A percentile compares a stretch with the other conserved stretches of the same genome.
phyloP scores from a whole-genome alignment of 2,888 invertebrate genomes.

The Papilio elwesi region DNA sequence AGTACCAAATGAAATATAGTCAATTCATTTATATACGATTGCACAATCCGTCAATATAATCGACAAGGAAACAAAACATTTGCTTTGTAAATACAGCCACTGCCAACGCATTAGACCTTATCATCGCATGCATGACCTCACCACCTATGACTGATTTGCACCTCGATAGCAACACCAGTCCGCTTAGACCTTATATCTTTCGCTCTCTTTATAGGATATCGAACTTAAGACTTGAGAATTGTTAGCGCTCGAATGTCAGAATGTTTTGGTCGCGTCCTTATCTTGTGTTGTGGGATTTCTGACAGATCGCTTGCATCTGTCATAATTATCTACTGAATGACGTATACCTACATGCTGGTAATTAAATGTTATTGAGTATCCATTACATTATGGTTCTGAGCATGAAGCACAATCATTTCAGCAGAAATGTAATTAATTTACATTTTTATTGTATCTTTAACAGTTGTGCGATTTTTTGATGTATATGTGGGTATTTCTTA shows the following conservation, averaged over 20 bases:
- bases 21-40: too few species aligned
- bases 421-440: background rate
- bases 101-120: conserved; percentile 65
- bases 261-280: conserved; percentile 49
- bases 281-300: conserved; percentile 55
- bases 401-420: background rate
- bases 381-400: background rate
- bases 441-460: too few species aligned
- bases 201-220: conserved; percentile 26
- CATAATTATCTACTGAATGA: conserved; percentile 60
- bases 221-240: conserved; percentile 23
- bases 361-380: conserved; percentile 21
- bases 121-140: conserved; percentile 64
- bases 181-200: conserved; percentile 50
- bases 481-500: background rate
- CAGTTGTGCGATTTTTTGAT: too few species aligned
- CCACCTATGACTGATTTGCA: conserved; percentile 76
- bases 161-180: conserved; percentile 58
- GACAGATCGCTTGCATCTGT: conserved; percentile 61
- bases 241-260: conserved; percentile 44
- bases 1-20: too few species aligned
- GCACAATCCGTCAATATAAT: conserved; percentile 41
- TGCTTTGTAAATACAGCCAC: conserved; percentile 58
- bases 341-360: conserved; percentile 60
- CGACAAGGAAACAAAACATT: conserved; percentile 60